These are phyloP conservation scores for Rhodophaea formosa DNA, from an alignment of 2,888 invertebrate genomes.

Conservation along the genomic window DNA sequence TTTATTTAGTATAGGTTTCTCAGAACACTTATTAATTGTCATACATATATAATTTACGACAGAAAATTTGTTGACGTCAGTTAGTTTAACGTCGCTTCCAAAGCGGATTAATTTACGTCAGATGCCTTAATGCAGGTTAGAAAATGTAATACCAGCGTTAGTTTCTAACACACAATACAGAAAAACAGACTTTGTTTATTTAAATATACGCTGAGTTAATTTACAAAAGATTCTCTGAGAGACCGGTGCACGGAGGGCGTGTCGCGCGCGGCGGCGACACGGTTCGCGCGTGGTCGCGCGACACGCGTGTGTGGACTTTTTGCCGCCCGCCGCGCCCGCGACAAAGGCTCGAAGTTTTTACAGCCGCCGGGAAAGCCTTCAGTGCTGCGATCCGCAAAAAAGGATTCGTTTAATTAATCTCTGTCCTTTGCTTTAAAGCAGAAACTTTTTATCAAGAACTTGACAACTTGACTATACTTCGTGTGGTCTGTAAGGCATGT, in stretches of 20 bases:
- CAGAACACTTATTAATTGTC: no score
- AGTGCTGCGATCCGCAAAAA: background rate
- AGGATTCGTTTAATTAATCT: constrained; percentile 10
- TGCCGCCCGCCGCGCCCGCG: constrained; percentile 1
- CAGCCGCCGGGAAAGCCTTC: background rate
- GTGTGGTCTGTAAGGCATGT: background rate
- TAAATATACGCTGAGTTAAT: no score
- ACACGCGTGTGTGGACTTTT: constrained; percentile 13
- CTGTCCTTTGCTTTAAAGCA: constrained; percentile 3
- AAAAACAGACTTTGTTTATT: no score
- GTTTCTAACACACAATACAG: no score
- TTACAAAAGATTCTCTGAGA: background rate
- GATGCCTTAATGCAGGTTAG: no score
- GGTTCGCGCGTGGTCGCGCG: constrained; percentile 19
- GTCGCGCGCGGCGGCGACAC: constrained; percentile 18
- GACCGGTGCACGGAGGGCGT: background rate
- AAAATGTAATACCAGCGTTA: no score
- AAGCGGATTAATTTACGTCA: no score
- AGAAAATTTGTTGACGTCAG: no score
- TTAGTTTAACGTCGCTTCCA: no score
- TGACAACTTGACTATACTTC: no score
- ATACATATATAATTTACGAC: no score
- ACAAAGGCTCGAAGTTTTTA: background rate
- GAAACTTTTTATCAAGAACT: constrained; percentile 3
- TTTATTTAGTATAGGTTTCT: no score